Base-by-base conservation (phyloP, 2,888 invertebrate species). In the Mythimna loreyi region DNA sequence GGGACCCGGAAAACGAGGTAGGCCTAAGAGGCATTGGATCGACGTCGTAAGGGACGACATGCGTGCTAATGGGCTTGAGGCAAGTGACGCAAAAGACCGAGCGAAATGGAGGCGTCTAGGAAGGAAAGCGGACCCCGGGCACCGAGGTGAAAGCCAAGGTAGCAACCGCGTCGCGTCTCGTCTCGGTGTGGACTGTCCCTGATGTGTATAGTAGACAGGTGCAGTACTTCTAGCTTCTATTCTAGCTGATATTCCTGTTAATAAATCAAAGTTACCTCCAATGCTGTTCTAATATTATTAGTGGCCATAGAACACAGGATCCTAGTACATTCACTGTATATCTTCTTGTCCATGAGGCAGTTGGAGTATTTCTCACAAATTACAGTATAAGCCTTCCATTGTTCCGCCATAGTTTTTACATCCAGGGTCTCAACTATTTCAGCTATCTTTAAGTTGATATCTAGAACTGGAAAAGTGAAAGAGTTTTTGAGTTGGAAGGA, bases 321-420 rank as follows among this genome's bases (percentile, higher is more conserved):
- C 60, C 86, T 84, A 7, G 87, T 83, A 60, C 92, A 90, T 28
- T 91, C 86, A 40, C 86, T 86, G 72, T 90, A 92, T 28, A 94
- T 82, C 21, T 82, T 79, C 74, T 87, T 90, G 55, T 94, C 90
- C 52, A 82, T 82, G 25, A 96, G 82, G 65, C 83, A 80, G 8
- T 67, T 80, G 0, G 91, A 89, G 88, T 96, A 93, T 85, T 96
- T 96, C 53, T 96, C 94, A 86, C 94, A 94, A 30, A 96, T 87
- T 36, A 87, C 79, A 7, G 91, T 92, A 78, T 92, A 96, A 0
- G 92, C 94, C 80, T 96, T 96, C 96, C 96, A 96, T 78, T 96
- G 96, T 60, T 96, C 96, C 0, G 95, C 96, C 94, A 96, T 94
- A 0, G 96, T 95, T 82, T 96, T 96, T 0, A 96, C 90, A 86